Evolutionary conservation across 2,888 invertebrate genomes (phyloP), one percentile per base, ranked within the genome.

Genomic region (Stictocephala bisonia): DNA sequence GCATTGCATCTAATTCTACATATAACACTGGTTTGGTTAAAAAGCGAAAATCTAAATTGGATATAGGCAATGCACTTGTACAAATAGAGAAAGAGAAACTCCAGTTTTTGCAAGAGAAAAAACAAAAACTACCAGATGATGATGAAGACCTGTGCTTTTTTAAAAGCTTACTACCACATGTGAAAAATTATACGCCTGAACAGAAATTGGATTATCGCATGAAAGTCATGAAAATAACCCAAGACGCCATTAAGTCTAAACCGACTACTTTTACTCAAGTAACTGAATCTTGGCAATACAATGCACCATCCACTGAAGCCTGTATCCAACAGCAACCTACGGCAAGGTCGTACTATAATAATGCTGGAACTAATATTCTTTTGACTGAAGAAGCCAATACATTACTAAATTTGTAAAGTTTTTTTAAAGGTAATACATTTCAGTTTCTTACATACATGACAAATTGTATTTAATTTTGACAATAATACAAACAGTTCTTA

Each of bases 61-160:
- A 44, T 44, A 18, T 44, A 44, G 44, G 44, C 44, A 44, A 44
- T 44, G 44, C 44, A 44, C 44, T 44, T 44, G 13, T 44, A 44
- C n/a, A 44, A 44, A 44, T 44, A 44, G 44, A 44, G 18, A 44
- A 44, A 44, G 44, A 44, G 44, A 44, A 44, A 44, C 44, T 44
- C 44, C 44, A 44, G 44, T 44, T 44, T 44, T 44, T 44, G 44
- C 44, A 44, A 64, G 29, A 31, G 22, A 26, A 26, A 64, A 29
- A 31, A 64, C 31, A 31, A 20, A 64, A 64, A 64, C 27, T 27
- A 20, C 29, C 22, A 64, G 35, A 64, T 13, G 35, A 64, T 20
- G 64, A 64, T 35, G 64, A 64, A 64, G 64, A 64, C 31, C 13
- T 64, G 27, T 20, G 31, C 31, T 64, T 64, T 64, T 64, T 64